Percentiles rank a stretch among this genome's conserved stretches.
These are phyloP conservation scores for Bugula neritina DNA, from an alignment of 2,888 invertebrate genomes.

Conservation along the genomic window DNA sequence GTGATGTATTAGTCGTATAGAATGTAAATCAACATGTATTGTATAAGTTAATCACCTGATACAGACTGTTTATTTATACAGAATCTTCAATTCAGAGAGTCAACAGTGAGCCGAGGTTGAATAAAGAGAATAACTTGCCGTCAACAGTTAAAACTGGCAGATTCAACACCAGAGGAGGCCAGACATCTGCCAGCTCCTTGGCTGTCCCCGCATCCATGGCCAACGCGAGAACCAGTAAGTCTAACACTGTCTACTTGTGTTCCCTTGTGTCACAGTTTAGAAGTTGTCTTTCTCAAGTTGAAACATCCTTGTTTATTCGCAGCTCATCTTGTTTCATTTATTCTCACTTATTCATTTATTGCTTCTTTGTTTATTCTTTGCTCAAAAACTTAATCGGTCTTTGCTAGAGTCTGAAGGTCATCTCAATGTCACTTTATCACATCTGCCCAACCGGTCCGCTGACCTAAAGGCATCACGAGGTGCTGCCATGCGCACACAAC, in stretches of 20 bases:
- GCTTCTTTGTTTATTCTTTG: too few species aligned
- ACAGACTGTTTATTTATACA: neutral
- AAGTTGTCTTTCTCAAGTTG: too few species aligned
- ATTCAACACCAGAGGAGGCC: neutral
- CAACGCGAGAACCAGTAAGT: constrained; percentile 1
- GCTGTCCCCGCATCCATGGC: neutral
- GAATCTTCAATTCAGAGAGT: neutral
- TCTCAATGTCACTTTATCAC: constrained; percentile 45
- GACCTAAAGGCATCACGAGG: constrained; percentile 42
- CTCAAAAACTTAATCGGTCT: too few species aligned
- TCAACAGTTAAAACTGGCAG: neutral
- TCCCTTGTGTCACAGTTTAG: too few species aligned
- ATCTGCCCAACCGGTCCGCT: constrained; percentile 55
- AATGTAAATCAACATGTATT: neutral
- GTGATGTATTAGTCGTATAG: too few species aligned
- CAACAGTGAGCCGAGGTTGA: neutral
- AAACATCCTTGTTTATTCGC: too few species aligned
- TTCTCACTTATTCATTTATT: too few species aligned
- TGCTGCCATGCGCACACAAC: constrained; percentile 34
- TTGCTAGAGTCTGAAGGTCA: constrained; percentile 43
- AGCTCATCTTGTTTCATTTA: too few species aligned
- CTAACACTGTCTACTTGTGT: neutral
- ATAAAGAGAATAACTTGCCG: neutral
- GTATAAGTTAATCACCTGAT: neutral
- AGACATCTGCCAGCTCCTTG: neutral